phyloP scores from a whole-genome alignment of 2,888 invertebrate genomes.

The Thera obeliscata region DNA sequence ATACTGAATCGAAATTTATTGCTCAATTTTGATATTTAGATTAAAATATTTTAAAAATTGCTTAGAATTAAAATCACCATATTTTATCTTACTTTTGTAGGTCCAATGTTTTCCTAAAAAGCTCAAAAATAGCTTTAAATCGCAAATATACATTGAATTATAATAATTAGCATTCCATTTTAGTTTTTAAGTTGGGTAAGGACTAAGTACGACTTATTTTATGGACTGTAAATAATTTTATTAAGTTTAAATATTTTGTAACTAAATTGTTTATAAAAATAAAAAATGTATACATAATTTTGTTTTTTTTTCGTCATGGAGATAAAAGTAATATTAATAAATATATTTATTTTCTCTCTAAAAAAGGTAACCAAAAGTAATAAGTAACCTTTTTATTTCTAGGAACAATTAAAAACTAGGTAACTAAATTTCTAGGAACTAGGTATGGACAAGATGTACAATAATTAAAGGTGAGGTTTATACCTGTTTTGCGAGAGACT shows the following conservation, averaged over 20 bases:
- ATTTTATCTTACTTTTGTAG: neutral
- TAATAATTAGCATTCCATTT: conserved; percentile 31
- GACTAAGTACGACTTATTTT: conserved; percentile 54
- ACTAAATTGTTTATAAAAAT: conserved; percentile 72
- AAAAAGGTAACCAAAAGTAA: too few species aligned
- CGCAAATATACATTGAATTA: neutral
- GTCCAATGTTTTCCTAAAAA: conserved; percentile 3
- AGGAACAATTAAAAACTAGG: too few species aligned
- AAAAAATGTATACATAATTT: conserved; percentile 48
- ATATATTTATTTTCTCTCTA: too few species aligned
- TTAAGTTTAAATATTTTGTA: conserved; percentile 62
- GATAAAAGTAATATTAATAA: too few species aligned
- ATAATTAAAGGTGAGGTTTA: too few species aligned
- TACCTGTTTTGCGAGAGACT: too few species aligned
- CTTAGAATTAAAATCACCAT: conserved; percentile 1
- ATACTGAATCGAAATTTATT: conserved; percentile 22
- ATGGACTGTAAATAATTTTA: conserved; percentile 67
- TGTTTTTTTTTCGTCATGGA: conserved; percentile 29
- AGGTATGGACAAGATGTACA: too few species aligned
- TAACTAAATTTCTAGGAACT: too few species aligned
- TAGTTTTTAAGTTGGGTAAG: conserved; percentile 32
- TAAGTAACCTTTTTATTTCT: too few species aligned
- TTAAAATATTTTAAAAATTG: conserved; percentile 1
- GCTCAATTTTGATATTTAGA: conserved; percentile 27
- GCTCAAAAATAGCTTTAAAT: conserved; percentile 20